phyloP scores from a whole-genome alignment of 2,113 vertebrate genomes.

The Bucco capensis region DNA sequence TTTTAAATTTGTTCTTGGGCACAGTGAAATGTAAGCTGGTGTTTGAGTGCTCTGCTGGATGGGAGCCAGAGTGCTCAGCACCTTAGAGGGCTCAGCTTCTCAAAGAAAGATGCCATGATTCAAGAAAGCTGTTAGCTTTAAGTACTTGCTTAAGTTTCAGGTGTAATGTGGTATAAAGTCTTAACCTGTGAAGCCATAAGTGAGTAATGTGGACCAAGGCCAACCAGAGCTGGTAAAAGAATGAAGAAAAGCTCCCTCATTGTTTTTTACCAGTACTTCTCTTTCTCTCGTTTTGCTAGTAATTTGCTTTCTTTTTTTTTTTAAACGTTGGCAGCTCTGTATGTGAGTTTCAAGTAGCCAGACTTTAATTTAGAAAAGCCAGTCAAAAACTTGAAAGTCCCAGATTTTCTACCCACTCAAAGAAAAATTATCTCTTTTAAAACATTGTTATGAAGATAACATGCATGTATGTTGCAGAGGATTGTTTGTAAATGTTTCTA shows the following conservation, averaged over 20 bases:
- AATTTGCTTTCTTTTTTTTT: neutral
- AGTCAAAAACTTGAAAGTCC: neutral
- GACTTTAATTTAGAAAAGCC: neutral
- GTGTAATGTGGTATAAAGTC: neutral
- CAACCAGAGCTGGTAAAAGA: neutral
- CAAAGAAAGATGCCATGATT: neutral
- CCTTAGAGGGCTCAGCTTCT: constrained; percentile 11
- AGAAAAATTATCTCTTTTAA: neutral
- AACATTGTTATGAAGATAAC: neutral
- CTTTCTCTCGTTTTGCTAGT: neutral
- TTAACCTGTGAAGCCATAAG: neutral
- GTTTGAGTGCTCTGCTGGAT: constrained; percentile 58
- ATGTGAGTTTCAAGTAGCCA: neutral
- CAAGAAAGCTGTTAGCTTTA: neutral
- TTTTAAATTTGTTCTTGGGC: constrained; percentile 10
- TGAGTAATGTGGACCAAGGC: neutral
- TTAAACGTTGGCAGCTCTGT: neutral
- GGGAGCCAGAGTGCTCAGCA: neutral
- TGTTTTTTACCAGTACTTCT: neutral
- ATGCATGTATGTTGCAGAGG: accelerated
- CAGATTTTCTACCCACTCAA: neutral
- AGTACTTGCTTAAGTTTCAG: constrained; percentile 21
- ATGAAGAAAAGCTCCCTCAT: neutral
- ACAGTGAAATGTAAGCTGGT: constrained; percentile 42
- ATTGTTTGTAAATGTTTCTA: neutral